Conservation (phyloP, 1,140 invertebrate species). For the Cardiocondyla obscurior region DNA sequence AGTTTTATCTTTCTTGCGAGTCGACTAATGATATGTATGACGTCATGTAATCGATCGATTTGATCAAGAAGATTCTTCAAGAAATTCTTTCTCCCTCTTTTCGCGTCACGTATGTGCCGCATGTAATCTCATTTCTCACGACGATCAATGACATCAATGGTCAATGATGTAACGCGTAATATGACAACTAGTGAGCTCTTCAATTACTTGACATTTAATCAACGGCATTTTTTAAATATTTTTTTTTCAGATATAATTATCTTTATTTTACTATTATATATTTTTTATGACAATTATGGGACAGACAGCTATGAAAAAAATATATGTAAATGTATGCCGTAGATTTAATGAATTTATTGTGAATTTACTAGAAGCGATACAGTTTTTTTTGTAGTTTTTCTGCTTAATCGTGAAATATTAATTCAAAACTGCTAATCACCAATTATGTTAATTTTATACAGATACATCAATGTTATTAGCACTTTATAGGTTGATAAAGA, state of each 20-base stretch:
- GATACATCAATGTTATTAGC: not conserved
- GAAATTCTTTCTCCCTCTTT: not conserved
- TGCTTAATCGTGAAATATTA: not conserved
- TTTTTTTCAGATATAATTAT: not conserved
- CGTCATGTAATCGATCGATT: slow-evolving; percentile 14
- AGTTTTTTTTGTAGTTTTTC: not conserved
- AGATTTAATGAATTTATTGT: not conserved
- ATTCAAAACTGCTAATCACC: not conserved
- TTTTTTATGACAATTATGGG: not conserved
- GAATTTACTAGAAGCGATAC: not conserved
- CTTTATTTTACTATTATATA: not conserved
- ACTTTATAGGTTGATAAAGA: not conserved
- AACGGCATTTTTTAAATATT: not conserved
- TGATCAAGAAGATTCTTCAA: not conserved
- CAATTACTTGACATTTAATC: not conserved
- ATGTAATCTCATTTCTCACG: not conserved
- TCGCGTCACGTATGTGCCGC: not conserved
- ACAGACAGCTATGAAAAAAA: not conserved
- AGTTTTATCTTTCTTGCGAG: slow-evolving; percentile 4
- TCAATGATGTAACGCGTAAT: slow-evolving; percentile 17
- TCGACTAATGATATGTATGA: not conserved
- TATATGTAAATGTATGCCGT: not conserved
- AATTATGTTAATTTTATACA: not conserved
- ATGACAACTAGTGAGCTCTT: not conserved
- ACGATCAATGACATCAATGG: not conserved